These are phyloP conservation scores for Antrozous pallidus DNA, from an alignment of 2,797 vertebrate species.

Conservation along the genomic window DNA sequence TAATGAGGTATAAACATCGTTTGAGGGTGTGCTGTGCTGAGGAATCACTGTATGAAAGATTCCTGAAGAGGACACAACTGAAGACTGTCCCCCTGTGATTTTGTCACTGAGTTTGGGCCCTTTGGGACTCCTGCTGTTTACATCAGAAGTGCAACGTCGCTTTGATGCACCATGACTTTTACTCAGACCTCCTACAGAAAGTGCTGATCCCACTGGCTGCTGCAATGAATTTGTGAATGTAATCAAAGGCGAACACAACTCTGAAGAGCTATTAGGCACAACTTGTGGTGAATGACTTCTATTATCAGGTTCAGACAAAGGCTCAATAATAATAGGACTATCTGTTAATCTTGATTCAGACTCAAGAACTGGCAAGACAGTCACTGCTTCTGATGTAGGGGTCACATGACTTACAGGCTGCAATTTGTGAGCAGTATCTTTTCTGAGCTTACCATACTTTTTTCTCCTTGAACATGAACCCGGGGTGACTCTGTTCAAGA, in stretches of 20 bases:
- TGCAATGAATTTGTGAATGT: slow-evolving; percentile 20
- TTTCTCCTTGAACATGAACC: slow-evolving; percentile 68
- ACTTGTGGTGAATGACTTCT: slow-evolving; percentile 36
- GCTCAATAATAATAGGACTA: slow-evolving; percentile 69
- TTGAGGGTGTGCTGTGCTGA: slow-evolving; percentile 1
- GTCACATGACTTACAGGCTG: not conserved
- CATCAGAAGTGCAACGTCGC: slow-evolving; percentile 21
- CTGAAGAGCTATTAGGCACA: slow-evolving; percentile 56
- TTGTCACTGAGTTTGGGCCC: slow-evolving; percentile 43
- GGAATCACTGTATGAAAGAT: not conserved
- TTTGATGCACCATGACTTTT: slow-evolving; percentile 16
- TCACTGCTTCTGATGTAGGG: not conserved
- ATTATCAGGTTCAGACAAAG: slow-evolving; percentile 54
- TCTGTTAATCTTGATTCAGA: slow-evolving; percentile 60
- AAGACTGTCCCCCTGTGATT: not conserved
- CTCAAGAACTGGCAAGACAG: slow-evolving; percentile 12
- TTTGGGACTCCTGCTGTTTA: slow-evolving; percentile 21
- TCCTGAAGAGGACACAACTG: slow-evolving; percentile 7
- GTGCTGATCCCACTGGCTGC: not conserved
- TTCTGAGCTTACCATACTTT: slow-evolving; percentile 31
- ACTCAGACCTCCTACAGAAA: not conserved
- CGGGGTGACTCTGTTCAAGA: slow-evolving; percentile 72
- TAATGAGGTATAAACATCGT: not conserved
- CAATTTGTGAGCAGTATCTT: not conserved
- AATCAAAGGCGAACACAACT: slow-evolving; percentile 34